phyloP scores from a whole-genome alignment of 2,113 vertebrate species.

The Aphyosemion australe region DNA sequence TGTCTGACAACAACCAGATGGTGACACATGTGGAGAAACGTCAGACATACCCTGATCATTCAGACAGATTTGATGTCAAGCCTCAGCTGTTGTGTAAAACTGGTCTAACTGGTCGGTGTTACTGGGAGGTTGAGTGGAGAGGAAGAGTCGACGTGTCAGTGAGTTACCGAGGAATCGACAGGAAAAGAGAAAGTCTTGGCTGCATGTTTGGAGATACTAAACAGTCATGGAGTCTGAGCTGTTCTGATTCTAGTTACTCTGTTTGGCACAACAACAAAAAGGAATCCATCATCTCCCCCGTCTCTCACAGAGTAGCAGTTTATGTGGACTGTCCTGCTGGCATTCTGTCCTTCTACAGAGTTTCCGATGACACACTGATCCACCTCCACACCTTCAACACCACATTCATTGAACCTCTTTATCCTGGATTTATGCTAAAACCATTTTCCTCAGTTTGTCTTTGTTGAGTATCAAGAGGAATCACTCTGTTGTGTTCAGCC shows the following conservation, averaged over 20 bases:
- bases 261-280: background rate
- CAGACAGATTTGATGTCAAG: background rate
- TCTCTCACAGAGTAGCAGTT: no score
- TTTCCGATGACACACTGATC: no score
- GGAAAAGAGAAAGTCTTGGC: background rate
- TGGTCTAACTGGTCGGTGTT: background rate
- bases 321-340: no score
- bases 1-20: background rate
- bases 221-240: background rate
- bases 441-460: no score
- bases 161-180: background rate
- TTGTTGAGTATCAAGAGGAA: no score
- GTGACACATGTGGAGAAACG: background rate
- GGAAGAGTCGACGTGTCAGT: background rate
- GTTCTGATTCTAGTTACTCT: background rate
- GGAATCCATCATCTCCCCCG: background rate
- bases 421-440: no score
- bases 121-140: background rate
- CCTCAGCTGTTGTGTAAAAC: background rate
- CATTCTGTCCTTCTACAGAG: no score
- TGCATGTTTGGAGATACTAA: background rate
- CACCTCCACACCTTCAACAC: no score
- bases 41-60: background rate
- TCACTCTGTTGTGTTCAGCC: no score
- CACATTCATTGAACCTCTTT: no score